A percentile compares a stretch with the other conserved stretches of the same genome.
Conservation (phyloP, 2,797 vertebrate species). For the Meriones psammophilus region DNA sequence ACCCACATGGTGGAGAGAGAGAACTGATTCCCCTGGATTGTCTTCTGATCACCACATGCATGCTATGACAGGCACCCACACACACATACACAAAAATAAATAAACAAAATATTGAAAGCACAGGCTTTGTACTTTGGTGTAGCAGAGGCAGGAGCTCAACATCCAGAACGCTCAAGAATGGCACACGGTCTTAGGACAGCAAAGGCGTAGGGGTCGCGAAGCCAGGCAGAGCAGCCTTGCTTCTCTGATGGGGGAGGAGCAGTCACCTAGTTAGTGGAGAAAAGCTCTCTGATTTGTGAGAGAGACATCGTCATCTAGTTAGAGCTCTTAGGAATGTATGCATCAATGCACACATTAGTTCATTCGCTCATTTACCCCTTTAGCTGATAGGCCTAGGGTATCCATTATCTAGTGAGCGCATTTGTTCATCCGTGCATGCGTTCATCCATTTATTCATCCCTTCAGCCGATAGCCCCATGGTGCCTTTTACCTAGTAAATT, state of each 20-base stretch:
- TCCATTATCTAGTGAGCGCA: not conserved
- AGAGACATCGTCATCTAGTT: not conserved
- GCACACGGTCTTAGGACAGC: not conserved
- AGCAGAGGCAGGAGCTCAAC: not conserved
- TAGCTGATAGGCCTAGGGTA: not conserved
- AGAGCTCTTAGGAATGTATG: not conserved
- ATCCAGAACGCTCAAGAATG: not conserved
- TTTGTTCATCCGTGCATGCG: not conserved
- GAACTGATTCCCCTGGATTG: not conserved
- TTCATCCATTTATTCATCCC: not conserved
- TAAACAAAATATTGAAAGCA: not conserved
- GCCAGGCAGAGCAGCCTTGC: too few species aligned
- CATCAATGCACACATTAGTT: not conserved
- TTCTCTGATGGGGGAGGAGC: not conserved
- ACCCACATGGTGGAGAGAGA: not conserved
- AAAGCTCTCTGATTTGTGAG: not conserved
- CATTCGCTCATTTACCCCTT: not conserved
- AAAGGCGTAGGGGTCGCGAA: not conserved
- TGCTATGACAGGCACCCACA: not conserved
- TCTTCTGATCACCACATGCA: not conserved
- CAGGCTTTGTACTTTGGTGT: rapidly evolving
- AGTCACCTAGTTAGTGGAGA: not conserved
- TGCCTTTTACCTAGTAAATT: not conserved
- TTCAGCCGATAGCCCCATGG: not conserved
- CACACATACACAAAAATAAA: not conserved